A percentile compares a stretch with the other conserved stretches of the same genome.
Conservation (phyloP, 2,888 invertebrate species). For the Eupithecia subfuscata region DNA sequence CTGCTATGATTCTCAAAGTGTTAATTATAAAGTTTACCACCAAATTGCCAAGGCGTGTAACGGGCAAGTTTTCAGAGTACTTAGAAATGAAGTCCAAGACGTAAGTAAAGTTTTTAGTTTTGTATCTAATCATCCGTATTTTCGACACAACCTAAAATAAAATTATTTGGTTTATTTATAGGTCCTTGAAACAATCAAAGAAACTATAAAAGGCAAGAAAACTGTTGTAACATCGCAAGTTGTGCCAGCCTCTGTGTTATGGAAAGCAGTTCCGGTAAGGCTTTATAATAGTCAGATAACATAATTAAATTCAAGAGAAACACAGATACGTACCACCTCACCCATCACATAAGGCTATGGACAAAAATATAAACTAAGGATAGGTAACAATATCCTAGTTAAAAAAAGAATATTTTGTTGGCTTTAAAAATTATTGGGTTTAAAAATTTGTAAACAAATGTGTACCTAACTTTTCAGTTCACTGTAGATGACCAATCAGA, state of each 20-base stretch:
- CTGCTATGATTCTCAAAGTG: conserved; percentile 11
- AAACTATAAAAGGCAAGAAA: conserved; percentile 24
- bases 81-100: conserved; percentile 30
- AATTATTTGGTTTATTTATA: conserved; percentile 19
- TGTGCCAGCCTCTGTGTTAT: neutral
- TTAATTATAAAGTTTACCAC: conserved; percentile 35
- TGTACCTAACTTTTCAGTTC: conserved; percentile 37
- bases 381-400: neutral
- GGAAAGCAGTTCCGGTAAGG: conserved; percentile 14
- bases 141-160: neutral
- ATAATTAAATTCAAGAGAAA: neutral
- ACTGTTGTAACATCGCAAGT: conserved; percentile 15
- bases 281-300: neutral
- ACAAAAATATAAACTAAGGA: neutral
- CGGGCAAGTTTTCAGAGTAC: conserved; percentile 39
- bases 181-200: conserved; percentile 30
- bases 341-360: neutral
- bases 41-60: conserved; percentile 41
- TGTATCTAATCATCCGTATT: neutral
- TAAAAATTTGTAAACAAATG: neutral
- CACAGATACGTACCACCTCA: neutral
- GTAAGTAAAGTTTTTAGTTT: conserved; percentile 29
- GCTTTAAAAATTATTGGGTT: neutral
- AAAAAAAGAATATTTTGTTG: neutral
- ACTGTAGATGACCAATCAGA: conserved; percentile 40